These are phyloP conservation scores for Venustoraphidia nigricollis DNA, from an alignment of 2,888 invertebrate genomes.

Conservation along the genomic window DNA sequence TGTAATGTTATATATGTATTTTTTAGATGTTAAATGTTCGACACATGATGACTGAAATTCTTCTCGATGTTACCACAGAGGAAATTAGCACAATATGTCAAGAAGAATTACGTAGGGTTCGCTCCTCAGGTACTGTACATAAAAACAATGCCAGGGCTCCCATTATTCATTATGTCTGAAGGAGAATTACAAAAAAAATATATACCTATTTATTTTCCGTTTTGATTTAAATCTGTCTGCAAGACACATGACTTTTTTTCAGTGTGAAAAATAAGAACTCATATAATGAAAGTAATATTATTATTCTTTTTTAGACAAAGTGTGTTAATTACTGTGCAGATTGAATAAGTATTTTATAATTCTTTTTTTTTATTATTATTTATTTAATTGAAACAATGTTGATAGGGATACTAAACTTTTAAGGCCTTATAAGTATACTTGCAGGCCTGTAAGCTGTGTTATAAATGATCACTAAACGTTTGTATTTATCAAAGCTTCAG, in stretches of 20 bases:
- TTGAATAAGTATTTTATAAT: background rate
- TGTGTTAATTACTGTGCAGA: background rate
- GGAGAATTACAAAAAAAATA: background rate
- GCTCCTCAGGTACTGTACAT: constrained; percentile 56
- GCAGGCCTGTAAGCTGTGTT: constrained; percentile 3
- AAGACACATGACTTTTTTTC: too few relatives aligned
- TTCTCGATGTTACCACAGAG: constrained; percentile 84
- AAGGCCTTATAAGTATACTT: background rate
- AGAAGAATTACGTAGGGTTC: constrained; percentile 69
- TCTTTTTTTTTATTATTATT: background rate
- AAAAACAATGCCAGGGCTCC: constrained; percentile 6
- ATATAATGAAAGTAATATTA: too few relatives aligned
- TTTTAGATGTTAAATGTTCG: constrained; percentile 76
- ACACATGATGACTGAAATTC: constrained; percentile 78
- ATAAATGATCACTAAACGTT: constrained; percentile 19
- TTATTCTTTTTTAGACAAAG: background rate
- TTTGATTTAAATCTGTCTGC: too few relatives aligned
- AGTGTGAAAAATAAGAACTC: too few relatives aligned
- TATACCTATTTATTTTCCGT: background rate
- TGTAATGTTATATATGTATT: background rate
- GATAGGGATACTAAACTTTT: background rate
- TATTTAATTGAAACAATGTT: background rate
- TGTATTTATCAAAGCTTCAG: constrained; percentile 30
- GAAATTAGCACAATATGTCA: constrained; percentile 73
- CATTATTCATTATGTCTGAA: background rate